These are phyloP conservation scores for Zaprionus africanus DNA, from an alignment of 1,140 invertebrate genomes.

Conservation along the genomic window DNA sequence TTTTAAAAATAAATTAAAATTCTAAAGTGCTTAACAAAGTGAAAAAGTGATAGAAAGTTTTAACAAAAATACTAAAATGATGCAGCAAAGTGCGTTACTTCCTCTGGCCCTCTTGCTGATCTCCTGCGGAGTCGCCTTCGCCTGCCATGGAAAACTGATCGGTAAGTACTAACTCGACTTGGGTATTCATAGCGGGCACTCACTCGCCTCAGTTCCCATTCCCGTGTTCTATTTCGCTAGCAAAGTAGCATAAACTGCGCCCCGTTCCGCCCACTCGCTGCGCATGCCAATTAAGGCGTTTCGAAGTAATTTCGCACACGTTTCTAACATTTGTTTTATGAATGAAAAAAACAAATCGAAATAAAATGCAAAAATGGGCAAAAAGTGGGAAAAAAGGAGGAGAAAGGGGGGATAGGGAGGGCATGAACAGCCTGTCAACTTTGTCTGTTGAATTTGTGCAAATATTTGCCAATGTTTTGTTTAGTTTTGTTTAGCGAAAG, in stretches of 20 bases:
- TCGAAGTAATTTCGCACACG: constrained; percentile 53
- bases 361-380: constrained; percentile 8
- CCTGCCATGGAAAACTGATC: constrained; percentile 81
- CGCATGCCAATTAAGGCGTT: constrained; percentile 32
- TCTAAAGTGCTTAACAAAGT: constrained; percentile 49
- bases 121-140: constrained; percentile 66
- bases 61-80: constrained; percentile 45
- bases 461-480: constrained; percentile 63
- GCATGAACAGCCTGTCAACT: constrained; percentile 6
- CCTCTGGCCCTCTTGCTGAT: constrained; percentile 62
- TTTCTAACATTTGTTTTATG: constrained; percentile 68
- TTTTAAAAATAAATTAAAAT: constrained; percentile 3
- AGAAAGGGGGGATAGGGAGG: too few species aligned
- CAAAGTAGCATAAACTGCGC: constrained; percentile 25
- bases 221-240: constrained; percentile 45
- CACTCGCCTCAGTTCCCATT: background rate
- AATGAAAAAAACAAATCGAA: constrained; percentile 56
- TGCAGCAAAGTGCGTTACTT: constrained; percentile 68
- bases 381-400: background rate
- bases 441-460: constrained; percentile 45
- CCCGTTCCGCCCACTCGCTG: constrained; percentile 33
- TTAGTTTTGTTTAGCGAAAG: constrained; percentile 52
- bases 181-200: too few species aligned
- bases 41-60: constrained; percentile 34
- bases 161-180: constrained; percentile 56